Evolutionary conservation across 2,797 vertebrate genomes (phyloP).

Genomic region (Pempheris klunzingeri): DNA sequence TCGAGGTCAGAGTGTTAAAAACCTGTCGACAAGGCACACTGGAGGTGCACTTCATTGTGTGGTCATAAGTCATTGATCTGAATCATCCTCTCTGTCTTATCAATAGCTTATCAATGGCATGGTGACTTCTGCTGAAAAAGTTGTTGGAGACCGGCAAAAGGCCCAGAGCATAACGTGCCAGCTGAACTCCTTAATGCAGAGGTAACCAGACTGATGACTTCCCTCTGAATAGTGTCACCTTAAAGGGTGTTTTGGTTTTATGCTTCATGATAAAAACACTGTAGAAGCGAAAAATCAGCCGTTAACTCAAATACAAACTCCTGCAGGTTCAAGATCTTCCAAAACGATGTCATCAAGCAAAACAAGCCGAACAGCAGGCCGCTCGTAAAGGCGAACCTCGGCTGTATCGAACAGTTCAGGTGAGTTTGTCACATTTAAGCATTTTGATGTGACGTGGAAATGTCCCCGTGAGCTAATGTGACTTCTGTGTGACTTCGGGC

Average conservation of each 20-base stretch:
- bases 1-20: neutral
- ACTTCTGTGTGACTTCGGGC: no score
- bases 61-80: neutral
- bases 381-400: conserved; percentile 88
- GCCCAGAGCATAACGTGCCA: conserved; percentile 49
- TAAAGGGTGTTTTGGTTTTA: neutral
- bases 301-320: neutral
- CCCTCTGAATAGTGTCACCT: rapidly evolving
- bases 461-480: neutral
- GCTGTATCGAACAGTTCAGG: conserved; percentile 88
- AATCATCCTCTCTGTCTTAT: neutral
- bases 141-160: conserved; percentile 62
- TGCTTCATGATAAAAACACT: neutral
- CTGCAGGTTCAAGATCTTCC: conserved; percentile 85
- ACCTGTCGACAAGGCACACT: neutral
- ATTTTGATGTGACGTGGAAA: rapidly evolving
- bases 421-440: conserved; percentile 57
- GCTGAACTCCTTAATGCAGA: conserved; percentile 64
- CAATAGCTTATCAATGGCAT: conserved; percentile 70
- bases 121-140: conserved; percentile 32
- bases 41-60: no score
- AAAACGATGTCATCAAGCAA: conserved; percentile 85
- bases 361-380: conserved; percentile 77
- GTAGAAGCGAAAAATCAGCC: neutral
- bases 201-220: conserved; percentile 51